phyloP scores from a whole-genome alignment of 2,113 vertebrate genomes.

The Rhinogobius similis region DNA sequence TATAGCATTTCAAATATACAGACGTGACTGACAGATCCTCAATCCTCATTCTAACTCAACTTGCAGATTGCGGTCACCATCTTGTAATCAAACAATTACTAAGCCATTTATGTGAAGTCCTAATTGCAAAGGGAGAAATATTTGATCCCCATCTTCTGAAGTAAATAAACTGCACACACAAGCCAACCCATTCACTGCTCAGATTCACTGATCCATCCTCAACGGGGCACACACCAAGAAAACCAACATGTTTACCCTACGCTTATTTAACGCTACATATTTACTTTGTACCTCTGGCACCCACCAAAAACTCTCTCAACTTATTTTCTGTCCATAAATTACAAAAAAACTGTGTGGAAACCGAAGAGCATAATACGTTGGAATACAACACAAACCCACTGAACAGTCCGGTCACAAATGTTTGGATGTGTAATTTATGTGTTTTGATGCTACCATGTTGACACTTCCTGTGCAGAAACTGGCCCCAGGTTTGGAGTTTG shows the following conservation, averaged over 20 bases:
- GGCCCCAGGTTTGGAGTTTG: constrained; percentile 53
- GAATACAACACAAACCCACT: neutral
- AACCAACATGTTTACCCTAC: constrained; percentile 58
- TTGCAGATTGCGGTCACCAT: neutral
- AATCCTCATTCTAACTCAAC: neutral
- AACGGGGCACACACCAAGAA: constrained; percentile 50
- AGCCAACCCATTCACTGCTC: constrained; percentile 57
- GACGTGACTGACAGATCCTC: neutral
- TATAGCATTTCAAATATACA: neutral
- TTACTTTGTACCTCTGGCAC: constrained; percentile 42
- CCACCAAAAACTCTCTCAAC: constrained; percentile 23
- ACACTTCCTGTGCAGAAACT: constrained; percentile 65
- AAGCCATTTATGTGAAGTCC: constrained; percentile 14
- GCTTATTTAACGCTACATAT: constrained; percentile 48
- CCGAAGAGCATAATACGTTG: neutral
- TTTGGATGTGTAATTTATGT: constrained; percentile 10
- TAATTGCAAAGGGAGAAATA: constrained; percentile 11
- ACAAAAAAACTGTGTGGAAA: neutral
- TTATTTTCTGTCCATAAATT: neutral
- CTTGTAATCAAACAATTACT: constrained; percentile 7
- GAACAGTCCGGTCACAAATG: neutral
- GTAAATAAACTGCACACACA: constrained; percentile 42
- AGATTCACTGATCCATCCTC: constrained; percentile 44
- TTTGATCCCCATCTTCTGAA: constrained; percentile 15
- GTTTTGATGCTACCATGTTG: constrained; percentile 65